Evolutionary conservation across 2,888 invertebrate species (phyloP).

Genomic region (Pseudococcus longispinus): DNA sequence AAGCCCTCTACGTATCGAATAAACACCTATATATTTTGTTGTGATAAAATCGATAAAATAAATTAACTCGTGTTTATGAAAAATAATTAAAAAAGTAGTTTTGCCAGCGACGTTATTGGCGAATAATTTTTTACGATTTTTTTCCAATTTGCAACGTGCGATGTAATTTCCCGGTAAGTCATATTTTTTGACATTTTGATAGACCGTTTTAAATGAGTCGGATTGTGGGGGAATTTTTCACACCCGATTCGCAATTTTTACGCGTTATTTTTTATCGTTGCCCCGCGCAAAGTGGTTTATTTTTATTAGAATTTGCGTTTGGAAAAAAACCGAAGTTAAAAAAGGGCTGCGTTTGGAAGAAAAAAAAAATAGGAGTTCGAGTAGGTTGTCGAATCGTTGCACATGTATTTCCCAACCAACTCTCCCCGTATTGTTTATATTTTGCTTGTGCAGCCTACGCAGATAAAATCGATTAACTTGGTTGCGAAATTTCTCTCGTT

Average conservation of each 20-base stretch:
- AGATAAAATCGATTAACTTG: slow-evolving; percentile 31
- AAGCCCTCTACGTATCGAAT: not conserved
- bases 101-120: not conserved
- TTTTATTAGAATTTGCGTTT: not conserved
- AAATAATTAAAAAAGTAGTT: not conserved
- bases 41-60: not conserved
- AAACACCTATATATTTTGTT: not conserved
- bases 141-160: not conserved
- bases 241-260: not conserved
- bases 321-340: not conserved
- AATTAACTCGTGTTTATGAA: not conserved
- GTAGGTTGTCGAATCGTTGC: slow-evolving; percentile 11
- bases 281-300: not conserved
- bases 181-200: slow-evolving; percentile 10
- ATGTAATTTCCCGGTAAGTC: not conserved
- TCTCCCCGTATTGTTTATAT: slow-evolving; percentile 15
- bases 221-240: not conserved
- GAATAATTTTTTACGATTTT: slow-evolving; percentile 5
- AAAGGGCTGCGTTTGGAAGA: not conserved
- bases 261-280: not conserved
- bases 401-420: not conserved
- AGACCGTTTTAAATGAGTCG: not conserved
- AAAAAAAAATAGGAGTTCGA: not conserved
- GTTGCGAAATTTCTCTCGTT: slow-evolving; percentile 24
- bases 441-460: slow-evolving; percentile 23